Evolutionary conservation across 2,797 vertebrate genomes (phyloP), one percentile per base, ranked within the genome.

Genomic region (Lophius americanus): DNA sequence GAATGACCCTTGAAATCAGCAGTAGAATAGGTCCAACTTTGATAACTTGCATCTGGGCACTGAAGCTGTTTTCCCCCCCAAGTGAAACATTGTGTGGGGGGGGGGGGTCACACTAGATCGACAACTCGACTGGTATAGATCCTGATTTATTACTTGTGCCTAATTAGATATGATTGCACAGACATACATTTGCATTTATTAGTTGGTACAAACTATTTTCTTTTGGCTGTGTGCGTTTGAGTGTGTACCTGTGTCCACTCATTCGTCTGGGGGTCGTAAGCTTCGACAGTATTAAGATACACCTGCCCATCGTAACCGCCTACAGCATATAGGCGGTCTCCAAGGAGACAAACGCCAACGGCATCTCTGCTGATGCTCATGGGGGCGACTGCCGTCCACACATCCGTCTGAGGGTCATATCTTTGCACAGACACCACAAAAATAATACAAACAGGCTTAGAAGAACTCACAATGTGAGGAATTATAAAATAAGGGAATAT

Each of bases 361-460:
- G 97, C 98, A 58, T 99, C 97, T 82, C 97, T 94, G 91, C 97
- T 97, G 76, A 99, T 94, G 86, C 96, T 99, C 97, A 99, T 98
- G 8, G 98, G 97, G 11, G 98, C 97, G 36, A 99, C 97, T 37
- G 96, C 92, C 2, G 98, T 99, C 98, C 98, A 99, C 79, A 92
- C 86, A 48, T 99, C 97, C 50, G 97, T 98, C 92, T 99, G 98
- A 38, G 97, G 98, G 89, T 99, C 97, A 64, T 97, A 99, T 84
- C 97, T 99, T 79, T 52, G 80, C 7, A 64, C 14, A 78, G 10
- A 70, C 57, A 35, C 43, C 49, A 49, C 33, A 62, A 41, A 76
- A 46, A 68, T 55, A 46, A 56, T 44, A 61, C 46, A 47, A 14
- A 53, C 11, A 60, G 32, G 59, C 37, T 63, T 9, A 57, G 49